These are phyloP conservation scores for Oncorhynchus masou DNA, from an alignment of 2,113 vertebrate species.

Conservation along the genomic window DNA sequence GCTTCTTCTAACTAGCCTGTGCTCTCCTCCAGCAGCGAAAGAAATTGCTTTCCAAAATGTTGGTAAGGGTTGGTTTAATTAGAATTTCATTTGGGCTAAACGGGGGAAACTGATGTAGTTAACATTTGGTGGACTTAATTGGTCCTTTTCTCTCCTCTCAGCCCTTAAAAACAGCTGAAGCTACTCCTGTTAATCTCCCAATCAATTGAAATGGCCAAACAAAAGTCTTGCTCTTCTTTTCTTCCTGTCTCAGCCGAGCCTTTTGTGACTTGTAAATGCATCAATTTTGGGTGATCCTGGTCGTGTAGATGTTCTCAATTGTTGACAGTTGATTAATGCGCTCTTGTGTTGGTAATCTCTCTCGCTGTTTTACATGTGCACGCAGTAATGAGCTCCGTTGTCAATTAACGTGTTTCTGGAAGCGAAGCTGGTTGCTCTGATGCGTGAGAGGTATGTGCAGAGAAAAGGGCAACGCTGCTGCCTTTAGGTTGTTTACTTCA, in stretches of 20 bases:
- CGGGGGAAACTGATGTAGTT: conserved; percentile 96
- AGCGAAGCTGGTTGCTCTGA: conserved; percentile 94
- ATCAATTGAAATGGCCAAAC: conserved; percentile 98
- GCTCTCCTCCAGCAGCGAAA: conserved; percentile 86
- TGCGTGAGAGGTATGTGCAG: conserved; percentile 85
- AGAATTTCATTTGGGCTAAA: conserved; percentile 98
- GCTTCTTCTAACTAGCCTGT: conserved; percentile 86
- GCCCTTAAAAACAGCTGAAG: conserved; percentile 86
- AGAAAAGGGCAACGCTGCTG: conserved; percentile 92
- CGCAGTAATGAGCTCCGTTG: conserved; percentile 93
- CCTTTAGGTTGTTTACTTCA: conserved; percentile 80
- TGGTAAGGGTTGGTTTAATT: conserved; percentile 96
- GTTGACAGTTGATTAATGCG: conserved; percentile 98
- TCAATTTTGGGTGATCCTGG: conserved; percentile 90
- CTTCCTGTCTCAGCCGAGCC: conserved; percentile 93
- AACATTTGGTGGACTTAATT: conserved; percentile 99
- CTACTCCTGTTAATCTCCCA: conserved; percentile 99
- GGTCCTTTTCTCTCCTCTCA: conserved; percentile 85
- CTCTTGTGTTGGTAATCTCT: conserved; percentile 88
- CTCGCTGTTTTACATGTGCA: conserved; percentile 85
- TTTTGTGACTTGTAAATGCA: conserved; percentile 96
- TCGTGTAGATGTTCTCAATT: conserved; percentile 90
- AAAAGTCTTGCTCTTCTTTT: conserved; percentile 97
- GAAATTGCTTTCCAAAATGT: conserved; percentile 88
- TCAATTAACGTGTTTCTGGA: conserved; percentile 97